A percentile compares a stretch with the other conserved stretches of the same genome.
Evolutionary conservation across 2,888 invertebrate genomes (phyloP).

Genomic region (Xestobium rufovillosum): DNA sequence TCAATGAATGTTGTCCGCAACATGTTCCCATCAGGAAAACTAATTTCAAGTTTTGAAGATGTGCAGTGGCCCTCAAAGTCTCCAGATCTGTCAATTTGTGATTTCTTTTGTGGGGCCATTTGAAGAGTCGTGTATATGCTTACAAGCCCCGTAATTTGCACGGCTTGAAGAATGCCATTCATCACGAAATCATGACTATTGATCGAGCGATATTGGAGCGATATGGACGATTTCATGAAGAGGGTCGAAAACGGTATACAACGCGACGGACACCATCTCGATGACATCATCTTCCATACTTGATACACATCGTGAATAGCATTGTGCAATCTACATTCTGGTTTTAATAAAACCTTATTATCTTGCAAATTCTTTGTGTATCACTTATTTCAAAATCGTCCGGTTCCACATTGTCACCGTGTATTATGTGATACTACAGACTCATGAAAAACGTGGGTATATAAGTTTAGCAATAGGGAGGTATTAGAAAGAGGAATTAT

Average conservation of each 20-base stretch:
- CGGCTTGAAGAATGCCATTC: slow-evolving; percentile 5
- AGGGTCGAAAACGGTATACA: slow-evolving; percentile 1
- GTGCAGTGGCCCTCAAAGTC: slow-evolving; percentile 2
- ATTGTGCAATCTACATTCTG: background rate
- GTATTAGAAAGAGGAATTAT: no score
- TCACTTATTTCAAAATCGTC: slow-evolving; percentile 1
- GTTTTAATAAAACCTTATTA: slow-evolving; percentile 1
- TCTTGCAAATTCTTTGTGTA: slow-evolving; percentile 1
- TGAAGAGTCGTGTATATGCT: slow-evolving; percentile 1
- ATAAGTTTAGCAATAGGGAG: no score
- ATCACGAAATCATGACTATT: slow-evolving; percentile 5
- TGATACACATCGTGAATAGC: background rate
- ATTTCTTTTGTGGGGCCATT: slow-evolving; percentile 5
- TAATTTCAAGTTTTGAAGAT: background rate
- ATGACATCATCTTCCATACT: slow-evolving; percentile 3
- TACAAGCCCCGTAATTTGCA: slow-evolving; percentile 4
- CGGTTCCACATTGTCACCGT: background rate
- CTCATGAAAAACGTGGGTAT: no score
- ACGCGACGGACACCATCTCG: slow-evolving; percentile 3
- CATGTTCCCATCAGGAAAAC: slow-evolving; percentile 3
- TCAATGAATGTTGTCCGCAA: no score
- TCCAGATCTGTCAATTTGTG: slow-evolving; percentile 2
- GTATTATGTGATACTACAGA: no score
- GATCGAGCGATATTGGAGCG: slow-evolving; percentile 9
- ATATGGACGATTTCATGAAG: slow-evolving; percentile 1